Evolutionary conservation across 2,113 vertebrate genomes (phyloP).

Genomic region (Sapajus apella): DNA sequence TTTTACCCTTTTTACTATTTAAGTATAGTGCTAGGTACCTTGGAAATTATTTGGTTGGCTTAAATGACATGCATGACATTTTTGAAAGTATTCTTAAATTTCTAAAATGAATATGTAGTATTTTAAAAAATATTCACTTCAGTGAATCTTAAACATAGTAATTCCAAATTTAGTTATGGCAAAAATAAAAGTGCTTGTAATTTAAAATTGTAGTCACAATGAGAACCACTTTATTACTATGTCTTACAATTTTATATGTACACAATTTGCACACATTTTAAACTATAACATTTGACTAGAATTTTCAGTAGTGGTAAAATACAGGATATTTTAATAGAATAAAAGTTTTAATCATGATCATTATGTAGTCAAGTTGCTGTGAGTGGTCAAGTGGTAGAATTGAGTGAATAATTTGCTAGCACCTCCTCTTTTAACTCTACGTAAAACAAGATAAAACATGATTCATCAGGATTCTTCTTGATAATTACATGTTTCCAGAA

Average conservation of each 20-base stretch:
- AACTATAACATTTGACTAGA: background rate
- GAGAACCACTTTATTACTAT: background rate
- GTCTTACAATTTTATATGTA: background rate
- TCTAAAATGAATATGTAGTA: slow-evolving; percentile 30
- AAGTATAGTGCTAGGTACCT: background rate
- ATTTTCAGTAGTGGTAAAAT: background rate
- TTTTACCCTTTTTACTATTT: background rate
- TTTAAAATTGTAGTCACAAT: slow-evolving; percentile 26
- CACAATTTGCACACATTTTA: slow-evolving; percentile 22
- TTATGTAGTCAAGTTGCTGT: background rate
- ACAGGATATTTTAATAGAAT: background rate
- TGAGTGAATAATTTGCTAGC: background rate
- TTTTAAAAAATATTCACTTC: slow-evolving; percentile 46
- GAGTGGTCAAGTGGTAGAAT: background rate
- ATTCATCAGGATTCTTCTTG: background rate
- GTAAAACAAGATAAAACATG: background rate
- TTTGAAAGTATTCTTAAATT: slow-evolving; percentile 6
- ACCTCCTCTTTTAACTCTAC: background rate
- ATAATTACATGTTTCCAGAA: slow-evolving; percentile 21
- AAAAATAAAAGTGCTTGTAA: slow-evolving; percentile 37
- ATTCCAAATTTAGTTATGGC: slow-evolving; percentile 24
- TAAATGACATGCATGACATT: background rate
- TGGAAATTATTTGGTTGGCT: slow-evolving; percentile 32
- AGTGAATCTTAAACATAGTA: background rate
- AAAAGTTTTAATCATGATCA: background rate